Evolutionary conservation across 1,140 invertebrate species (phyloP).

Genomic region (Leptinotarsa lineolata): DNA sequence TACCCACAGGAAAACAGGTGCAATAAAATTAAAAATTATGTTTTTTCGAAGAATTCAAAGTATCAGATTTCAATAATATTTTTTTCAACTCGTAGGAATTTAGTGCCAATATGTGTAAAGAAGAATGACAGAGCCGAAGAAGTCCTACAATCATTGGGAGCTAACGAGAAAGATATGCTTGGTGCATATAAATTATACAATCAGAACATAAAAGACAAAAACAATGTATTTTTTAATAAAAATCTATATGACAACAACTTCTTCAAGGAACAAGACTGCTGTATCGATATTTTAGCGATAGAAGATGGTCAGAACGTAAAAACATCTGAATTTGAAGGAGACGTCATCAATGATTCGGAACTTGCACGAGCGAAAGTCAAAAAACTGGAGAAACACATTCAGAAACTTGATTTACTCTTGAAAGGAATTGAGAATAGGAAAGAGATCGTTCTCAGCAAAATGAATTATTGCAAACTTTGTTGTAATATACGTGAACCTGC

Average conservation of each 20-base stretch:
- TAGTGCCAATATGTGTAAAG: conserved; percentile 35
- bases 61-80: neutral
- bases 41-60: too few relatives aligned
- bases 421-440: conserved; percentile 13
- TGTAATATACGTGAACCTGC: conserved; percentile 9
- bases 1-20: too few relatives aligned
- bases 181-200: conserved; percentile 41
- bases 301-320: neutral
- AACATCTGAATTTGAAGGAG: conserved; percentile 1
- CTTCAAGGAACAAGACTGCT: conserved; percentile 33
- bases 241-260: conserved; percentile 38
- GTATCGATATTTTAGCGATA: conserved; percentile 37
- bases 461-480: conserved; percentile 30
- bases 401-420: conserved; percentile 9
- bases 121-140: conserved; percentile 30
- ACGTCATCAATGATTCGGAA: neutral
- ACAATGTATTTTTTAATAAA: conserved; percentile 48
- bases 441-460: neutral
- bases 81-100: conserved; percentile 19
- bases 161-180: conserved; percentile 28
- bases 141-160: conserved; percentile 31
- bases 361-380: conserved; percentile 11
- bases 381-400: conserved; percentile 23
- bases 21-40: too few relatives aligned
- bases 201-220: conserved; percentile 37